These are phyloP conservation scores for Belgica antarctica DNA, from an alignment of 2,888 invertebrate species.

Conservation along the genomic window DNA sequence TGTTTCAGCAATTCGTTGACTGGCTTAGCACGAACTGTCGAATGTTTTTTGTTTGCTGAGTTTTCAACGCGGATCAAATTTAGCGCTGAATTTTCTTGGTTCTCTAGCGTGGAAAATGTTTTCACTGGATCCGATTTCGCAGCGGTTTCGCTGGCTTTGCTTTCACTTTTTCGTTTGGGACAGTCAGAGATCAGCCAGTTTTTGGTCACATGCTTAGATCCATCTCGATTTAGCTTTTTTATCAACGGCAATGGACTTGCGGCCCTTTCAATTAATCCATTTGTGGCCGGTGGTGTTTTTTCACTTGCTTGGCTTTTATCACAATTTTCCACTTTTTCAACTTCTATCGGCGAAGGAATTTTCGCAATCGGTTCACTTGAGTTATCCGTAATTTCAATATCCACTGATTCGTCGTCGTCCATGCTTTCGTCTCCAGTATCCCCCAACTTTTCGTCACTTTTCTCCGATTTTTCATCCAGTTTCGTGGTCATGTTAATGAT, in stretches of 20 bases:
- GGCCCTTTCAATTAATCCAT: slow-evolving; percentile 48
- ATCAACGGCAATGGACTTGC: slow-evolving; percentile 44
- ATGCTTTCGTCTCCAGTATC: slow-evolving; percentile 45
- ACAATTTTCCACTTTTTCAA: slow-evolving; percentile 36
- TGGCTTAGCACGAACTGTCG: slow-evolving; percentile 30
- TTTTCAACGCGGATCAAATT: slow-evolving; percentile 48
- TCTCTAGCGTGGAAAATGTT: neutral
- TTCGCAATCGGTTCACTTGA: neutral
- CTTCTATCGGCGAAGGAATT: neutral
- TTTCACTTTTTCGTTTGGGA: slow-evolving; percentile 48
- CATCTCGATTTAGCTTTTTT: slow-evolving; percentile 44
- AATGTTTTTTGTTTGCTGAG: slow-evolving; percentile 24
- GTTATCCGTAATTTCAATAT: slow-evolving; percentile 54
- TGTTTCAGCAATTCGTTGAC: slow-evolving; percentile 40
- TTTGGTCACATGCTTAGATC: slow-evolving; percentile 45
- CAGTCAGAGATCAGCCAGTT: slow-evolving; percentile 53
- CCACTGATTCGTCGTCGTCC: slow-evolving; percentile 55
- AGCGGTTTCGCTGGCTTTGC: slow-evolving; percentile 37
- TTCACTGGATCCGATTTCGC: neutral
- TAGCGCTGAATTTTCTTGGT: slow-evolving; percentile 45
- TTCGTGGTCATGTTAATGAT: slow-evolving; percentile 52
- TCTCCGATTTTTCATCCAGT: slow-evolving; percentile 45
- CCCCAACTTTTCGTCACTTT: slow-evolving; percentile 32
- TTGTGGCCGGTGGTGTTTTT: neutral
- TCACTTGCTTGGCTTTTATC: slow-evolving; percentile 38